These are phyloP conservation scores for Nothoprocta pentlandii DNA, from an alignment of 2,113 vertebrate genomes.

Conservation along the genomic window DNA sequence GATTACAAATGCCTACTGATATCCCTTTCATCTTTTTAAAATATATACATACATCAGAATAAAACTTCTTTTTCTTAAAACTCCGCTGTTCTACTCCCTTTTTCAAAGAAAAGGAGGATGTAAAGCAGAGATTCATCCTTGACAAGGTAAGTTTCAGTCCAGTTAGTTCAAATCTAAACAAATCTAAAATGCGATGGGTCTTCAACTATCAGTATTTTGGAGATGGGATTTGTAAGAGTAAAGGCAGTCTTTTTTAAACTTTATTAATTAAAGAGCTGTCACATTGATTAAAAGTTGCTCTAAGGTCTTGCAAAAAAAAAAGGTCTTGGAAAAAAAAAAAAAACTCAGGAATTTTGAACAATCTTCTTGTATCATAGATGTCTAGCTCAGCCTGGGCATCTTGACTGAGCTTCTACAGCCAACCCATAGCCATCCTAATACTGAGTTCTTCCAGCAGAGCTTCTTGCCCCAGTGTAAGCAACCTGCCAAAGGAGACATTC, in stretches of 20 bases:
- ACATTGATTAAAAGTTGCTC: background rate
- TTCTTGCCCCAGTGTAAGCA: background rate
- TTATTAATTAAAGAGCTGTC: background rate
- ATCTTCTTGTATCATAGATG: background rate
- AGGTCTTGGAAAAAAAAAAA: no score
- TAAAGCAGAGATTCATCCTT: background rate
- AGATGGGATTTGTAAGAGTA: background rate
- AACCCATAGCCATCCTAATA: background rate
- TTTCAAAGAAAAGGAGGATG: background rate
- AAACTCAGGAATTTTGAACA: background rate
- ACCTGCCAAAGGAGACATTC: background rate
- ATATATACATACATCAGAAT: background rate
- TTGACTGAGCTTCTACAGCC: background rate
- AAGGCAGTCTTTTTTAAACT: background rate
- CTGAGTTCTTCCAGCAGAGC: background rate
- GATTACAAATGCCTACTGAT: background rate
- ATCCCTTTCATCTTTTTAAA: background rate
- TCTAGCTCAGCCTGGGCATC: background rate
- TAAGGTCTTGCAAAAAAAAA: background rate
- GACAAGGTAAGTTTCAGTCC: background rate
- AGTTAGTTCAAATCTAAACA: background rate
- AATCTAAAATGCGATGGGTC: background rate
- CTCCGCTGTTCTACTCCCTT: background rate
- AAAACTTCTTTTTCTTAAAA: background rate
- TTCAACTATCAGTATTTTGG: background rate